Evolutionary conservation across 2,888 invertebrate species (phyloP).

Genomic region (Apoda limacodes): DNA sequence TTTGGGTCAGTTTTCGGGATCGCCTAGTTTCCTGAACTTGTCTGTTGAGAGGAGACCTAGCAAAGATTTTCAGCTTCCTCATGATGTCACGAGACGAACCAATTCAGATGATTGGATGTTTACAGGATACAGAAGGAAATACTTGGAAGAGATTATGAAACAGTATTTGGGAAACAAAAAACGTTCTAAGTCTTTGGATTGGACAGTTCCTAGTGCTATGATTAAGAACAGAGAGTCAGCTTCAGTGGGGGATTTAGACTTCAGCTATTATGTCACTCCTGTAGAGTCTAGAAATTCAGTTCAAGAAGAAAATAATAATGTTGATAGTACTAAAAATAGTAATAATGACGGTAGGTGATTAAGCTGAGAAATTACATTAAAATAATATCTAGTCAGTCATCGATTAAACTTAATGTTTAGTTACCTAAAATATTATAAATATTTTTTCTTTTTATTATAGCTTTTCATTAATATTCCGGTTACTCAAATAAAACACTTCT

Average conservation of each 20-base stretch:
- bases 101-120: constrained; percentile 52
- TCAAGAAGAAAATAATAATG: constrained; percentile 12
- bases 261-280: constrained; percentile 4
- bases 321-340: no score
- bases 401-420: no score
- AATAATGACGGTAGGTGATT: no score
- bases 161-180: constrained; percentile 19
- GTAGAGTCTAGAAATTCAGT: constrained; percentile 13
- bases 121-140: constrained; percentile 31
- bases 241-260: constrained; percentile 1
- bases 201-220: constrained; percentile 16
- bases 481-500: no score
- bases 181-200: constrained; percentile 42
- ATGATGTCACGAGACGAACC: constrained; percentile 30
- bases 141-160: constrained; percentile 21
- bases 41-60: constrained; percentile 11
- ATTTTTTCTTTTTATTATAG: no score
- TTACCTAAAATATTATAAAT: no score
- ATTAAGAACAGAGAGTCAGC: constrained; percentile 5
- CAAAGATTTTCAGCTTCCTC: constrained; percentile 9
- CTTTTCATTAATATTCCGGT: no score
- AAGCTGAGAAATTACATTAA: no score
- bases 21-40: constrained; percentile 27
- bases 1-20: constrained; percentile 38
- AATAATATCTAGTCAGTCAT: no score